phyloP scores from a whole-genome alignment of 2,888 invertebrate genomes.

The Embidobia sp. region DNA sequence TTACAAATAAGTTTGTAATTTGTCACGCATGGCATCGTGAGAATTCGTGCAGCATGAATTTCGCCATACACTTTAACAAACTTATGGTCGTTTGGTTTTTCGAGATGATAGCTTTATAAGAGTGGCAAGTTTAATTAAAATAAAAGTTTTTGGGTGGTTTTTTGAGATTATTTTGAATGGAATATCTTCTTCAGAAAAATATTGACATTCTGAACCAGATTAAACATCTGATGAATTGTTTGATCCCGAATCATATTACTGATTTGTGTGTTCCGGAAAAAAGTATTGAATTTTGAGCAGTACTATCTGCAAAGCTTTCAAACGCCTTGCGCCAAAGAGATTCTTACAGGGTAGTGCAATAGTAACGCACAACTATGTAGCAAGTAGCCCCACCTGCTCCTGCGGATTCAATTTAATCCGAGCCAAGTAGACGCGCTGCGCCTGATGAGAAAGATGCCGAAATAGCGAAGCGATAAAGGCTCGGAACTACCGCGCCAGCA shows the following conservation, averaged over 20 bases:
- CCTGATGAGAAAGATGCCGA: slow-evolving; percentile 53
- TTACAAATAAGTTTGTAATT: slow-evolving; percentile 66
- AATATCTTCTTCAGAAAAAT: no score
- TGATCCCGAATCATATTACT: no score
- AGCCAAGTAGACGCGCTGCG: slow-evolving; percentile 21
- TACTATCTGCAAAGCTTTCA: slow-evolving; percentile 5
- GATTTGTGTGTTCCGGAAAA: no score
- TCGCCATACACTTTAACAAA: no score
- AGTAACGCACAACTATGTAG: slow-evolving; percentile 48
- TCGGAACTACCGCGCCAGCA: slow-evolving; percentile 30
- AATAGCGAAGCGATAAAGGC: slow-evolving; percentile 54
- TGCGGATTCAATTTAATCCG: slow-evolving; percentile 55
- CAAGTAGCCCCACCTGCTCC: slow-evolving; percentile 30
- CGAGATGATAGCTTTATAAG: no score
- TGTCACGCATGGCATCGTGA: slow-evolving; percentile 75
- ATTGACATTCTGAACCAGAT: no score
- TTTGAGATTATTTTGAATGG: no score
- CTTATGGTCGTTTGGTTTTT: no score
- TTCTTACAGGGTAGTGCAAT: slow-evolving; percentile 26
- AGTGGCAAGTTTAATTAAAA: no score
- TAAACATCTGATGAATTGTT: no score
- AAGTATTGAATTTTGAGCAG: slow-evolving; percentile 20
- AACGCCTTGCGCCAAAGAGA: slow-evolving; percentile 24
- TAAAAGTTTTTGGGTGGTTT: no score
- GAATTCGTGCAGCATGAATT: slow-evolving; percentile 70